phyloP scores from a whole-genome alignment of 2,888 invertebrate species.

The Acrobasis consociella region DNA sequence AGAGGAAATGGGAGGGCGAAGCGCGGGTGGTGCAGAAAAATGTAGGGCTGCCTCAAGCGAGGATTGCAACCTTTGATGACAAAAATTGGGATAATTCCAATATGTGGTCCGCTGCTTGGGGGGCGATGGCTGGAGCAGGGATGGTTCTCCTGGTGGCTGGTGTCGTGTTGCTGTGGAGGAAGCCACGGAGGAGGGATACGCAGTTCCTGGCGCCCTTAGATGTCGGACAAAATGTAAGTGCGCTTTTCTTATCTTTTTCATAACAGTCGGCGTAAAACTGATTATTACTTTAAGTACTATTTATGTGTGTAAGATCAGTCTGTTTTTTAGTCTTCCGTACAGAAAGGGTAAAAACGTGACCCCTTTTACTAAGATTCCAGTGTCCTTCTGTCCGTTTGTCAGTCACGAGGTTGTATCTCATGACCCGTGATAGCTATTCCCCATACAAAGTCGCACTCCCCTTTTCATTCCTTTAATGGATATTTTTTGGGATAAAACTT shows the following conservation, averaged over 20 bases:
- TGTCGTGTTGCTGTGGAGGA: slow-evolving; percentile 59
- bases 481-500: no score
- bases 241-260: neutral
- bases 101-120: slow-evolving; percentile 67
- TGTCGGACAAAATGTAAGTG: slow-evolving; percentile 67
- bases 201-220: slow-evolving; percentile 69
- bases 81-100: slow-evolving; percentile 42
- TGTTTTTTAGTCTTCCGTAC: no score
- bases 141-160: slow-evolving; percentile 65
- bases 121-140: slow-evolving; percentile 68
- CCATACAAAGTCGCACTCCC: no score
- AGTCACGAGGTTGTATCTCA: no score
- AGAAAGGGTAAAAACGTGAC: no score
- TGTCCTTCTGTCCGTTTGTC: no score
- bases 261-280: neutral
- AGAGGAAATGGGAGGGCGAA: slow-evolving; percentile 36
- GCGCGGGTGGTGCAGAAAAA: slow-evolving; percentile 29
- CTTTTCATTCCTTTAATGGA: no score
- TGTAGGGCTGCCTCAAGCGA: slow-evolving; percentile 46
- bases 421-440: no score
- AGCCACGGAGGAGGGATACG: slow-evolving; percentile 54
- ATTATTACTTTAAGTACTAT: neutral
- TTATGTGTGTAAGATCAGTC: no score
- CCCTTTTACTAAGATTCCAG: no score
- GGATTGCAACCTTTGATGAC: slow-evolving; percentile 32